phyloP scores from a whole-genome alignment of 2,113 vertebrate genomes.

The Dicrurus megarhynchus region DNA sequence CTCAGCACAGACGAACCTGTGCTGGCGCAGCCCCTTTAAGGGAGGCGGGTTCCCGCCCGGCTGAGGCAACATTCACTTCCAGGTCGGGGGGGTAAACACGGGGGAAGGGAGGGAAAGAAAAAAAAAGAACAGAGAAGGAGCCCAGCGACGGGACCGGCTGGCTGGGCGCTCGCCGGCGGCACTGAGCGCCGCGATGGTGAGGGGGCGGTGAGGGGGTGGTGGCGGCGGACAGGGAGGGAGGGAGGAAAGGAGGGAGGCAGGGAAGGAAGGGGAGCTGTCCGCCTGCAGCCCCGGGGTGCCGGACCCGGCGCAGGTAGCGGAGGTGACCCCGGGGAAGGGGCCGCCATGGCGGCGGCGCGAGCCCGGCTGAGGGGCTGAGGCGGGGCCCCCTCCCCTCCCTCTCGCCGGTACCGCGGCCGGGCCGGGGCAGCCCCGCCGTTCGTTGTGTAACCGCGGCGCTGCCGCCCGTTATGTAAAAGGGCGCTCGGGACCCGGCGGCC shows the following conservation, averaged over 20 bases:
- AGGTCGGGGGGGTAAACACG: neutral
- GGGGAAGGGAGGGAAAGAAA: neutral
- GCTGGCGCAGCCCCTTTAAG: conserved; percentile 55
- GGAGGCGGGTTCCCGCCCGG: neutral
- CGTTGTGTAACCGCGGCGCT: neutral
- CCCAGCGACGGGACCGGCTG: neutral
- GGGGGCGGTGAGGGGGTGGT: neutral
- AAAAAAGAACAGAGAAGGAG: neutral
- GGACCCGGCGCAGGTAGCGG: neutral
- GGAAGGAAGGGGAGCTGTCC: neutral
- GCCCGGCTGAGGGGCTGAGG: neutral
- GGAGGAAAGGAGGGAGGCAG: neutral
- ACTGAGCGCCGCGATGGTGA: conserved; percentile 45
- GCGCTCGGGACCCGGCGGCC: neutral
- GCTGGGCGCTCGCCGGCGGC: neutral
- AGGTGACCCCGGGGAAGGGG: neutral
- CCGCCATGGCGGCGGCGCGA: neutral
- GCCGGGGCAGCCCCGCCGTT: neutral
- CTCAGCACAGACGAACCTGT: accelerated
- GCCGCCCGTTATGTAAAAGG: neutral
- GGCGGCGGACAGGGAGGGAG: neutral
- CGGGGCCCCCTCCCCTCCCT: too few relatives aligned
- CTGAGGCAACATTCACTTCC: neutral
- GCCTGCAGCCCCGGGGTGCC: neutral
- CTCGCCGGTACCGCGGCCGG: neutral